Evolutionary conservation across 2,888 invertebrate species (phyloP).

Genomic region (Pegoplata infirma): DNA sequence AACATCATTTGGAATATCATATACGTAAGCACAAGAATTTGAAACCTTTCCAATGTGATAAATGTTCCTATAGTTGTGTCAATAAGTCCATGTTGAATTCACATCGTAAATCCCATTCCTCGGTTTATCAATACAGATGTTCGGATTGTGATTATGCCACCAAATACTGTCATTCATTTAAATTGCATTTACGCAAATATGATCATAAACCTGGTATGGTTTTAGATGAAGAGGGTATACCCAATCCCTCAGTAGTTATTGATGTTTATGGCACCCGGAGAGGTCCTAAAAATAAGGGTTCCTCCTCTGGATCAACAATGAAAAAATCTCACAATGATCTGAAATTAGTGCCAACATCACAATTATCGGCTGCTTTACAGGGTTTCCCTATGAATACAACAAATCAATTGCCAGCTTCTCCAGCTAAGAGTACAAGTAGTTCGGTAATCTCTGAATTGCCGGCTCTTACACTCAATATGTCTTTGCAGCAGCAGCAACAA

Average conservation of each 20-base stretch:
- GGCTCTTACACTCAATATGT: constrained; percentile 47
- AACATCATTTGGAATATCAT: constrained; percentile 99
- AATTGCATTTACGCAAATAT: constrained; percentile 95
- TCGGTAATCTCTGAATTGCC: constrained; percentile 65
- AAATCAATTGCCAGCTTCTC: constrained; percentile 68
- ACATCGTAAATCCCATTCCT: constrained; percentile 97
- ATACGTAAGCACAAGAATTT: constrained; percentile 95
- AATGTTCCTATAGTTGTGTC: constrained; percentile 94
- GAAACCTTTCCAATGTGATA: constrained; percentile 95
- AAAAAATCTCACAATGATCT: constrained; percentile 30
- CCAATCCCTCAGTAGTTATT: constrained; percentile 91
- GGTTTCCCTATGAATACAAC: constrained; percentile 68
- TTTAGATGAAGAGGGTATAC: constrained; percentile 91
- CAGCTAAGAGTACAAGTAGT: constrained; percentile 69
- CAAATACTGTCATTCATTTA: constrained; percentile 98
- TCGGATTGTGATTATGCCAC: constrained; percentile 96
- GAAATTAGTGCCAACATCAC: constrained; percentile 63
- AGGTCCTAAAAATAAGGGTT: constrained; percentile 85
- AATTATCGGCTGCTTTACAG: constrained; percentile 74
- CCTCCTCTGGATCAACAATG: constrained; percentile 57
- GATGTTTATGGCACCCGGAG: constrained; percentile 94
- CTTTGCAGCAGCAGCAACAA: constrained; percentile 55
- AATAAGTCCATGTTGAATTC: constrained; percentile 99
- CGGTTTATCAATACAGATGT: constrained; percentile 95
- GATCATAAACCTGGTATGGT: constrained; percentile 94